Conservation (phyloP, 2,113 vertebrate species). For the Mionectes macconnelli region DNA sequence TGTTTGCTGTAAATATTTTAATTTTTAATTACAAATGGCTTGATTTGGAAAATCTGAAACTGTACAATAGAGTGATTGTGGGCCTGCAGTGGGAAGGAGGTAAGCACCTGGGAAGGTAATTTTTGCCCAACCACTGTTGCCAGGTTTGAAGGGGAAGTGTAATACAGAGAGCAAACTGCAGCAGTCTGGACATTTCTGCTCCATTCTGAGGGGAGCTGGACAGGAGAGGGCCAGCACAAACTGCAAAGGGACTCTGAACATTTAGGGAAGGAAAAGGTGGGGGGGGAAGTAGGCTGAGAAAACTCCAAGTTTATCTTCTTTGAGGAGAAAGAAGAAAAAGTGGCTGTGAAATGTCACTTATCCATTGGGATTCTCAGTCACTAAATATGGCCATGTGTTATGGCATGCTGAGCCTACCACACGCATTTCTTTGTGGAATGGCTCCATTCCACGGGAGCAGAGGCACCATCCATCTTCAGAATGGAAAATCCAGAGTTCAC, state of each 20-base stretch:
- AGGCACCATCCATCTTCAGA: neutral
- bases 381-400: neutral
- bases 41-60: neutral
- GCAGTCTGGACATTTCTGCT: neutral
- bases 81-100: neutral
- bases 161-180: neutral
- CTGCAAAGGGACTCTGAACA: neutral
- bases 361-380: neutral
- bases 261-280: neutral
- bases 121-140: neutral
- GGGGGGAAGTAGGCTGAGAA: neutral
- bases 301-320: neutral
- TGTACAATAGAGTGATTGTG: neutral
- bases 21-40: slow-evolving; percentile 59
- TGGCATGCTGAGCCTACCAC: neutral
- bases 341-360: neutral
- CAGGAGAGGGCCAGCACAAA: neutral
- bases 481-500: neutral
- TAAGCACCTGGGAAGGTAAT: neutral
- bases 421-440: neutral
- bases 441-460: neutral
- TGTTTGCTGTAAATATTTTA: slow-evolving; percentile 68
- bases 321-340: neutral
- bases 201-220: neutral
- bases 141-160: neutral